phyloP scores from a whole-genome alignment of 2,113 vertebrate genomes.

The Orientallactaga bullata region DNA sequence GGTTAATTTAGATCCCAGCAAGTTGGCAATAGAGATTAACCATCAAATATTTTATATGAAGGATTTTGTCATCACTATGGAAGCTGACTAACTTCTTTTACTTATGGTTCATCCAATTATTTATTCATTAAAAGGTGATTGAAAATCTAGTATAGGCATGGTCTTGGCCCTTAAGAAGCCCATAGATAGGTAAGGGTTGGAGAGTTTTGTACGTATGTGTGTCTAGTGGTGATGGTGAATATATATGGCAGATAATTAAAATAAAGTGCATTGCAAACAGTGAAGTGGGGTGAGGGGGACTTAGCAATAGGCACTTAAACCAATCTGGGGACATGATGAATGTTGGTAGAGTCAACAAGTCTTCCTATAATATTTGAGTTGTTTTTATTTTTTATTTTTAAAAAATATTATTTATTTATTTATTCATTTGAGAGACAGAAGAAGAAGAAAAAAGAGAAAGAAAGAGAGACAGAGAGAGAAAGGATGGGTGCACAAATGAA shows the following conservation, averaged over 20 bases:
- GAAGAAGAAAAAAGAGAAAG: too few species aligned
- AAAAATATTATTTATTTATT: too few species aligned
- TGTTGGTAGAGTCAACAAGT: background rate
- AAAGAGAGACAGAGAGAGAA: too few species aligned
- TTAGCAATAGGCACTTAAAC: background rate
- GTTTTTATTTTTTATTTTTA: too few species aligned
- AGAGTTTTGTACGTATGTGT: background rate
- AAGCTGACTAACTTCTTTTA: conserved; percentile 31
- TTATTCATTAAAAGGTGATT: background rate
- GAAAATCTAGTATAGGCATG: background rate
- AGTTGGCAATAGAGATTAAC: too few species aligned
- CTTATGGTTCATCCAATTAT: background rate
- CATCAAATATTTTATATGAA: background rate
- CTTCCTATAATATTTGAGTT: background rate
- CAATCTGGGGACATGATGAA: background rate
- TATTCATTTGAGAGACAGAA: too few species aligned
- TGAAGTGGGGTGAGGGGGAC: background rate
- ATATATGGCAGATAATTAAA: background rate
- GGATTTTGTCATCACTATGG: background rate
- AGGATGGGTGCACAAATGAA: too few species aligned
- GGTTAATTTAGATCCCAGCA: too few species aligned
- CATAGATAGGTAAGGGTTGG: background rate
- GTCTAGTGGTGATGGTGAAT: background rate
- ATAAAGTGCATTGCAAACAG: background rate
- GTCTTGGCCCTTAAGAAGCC: background rate